These are phyloP conservation scores for Microcebus lehilahytsara DNA, from an alignment of 2,113 vertebrate species.

Conservation along the genomic window DNA sequence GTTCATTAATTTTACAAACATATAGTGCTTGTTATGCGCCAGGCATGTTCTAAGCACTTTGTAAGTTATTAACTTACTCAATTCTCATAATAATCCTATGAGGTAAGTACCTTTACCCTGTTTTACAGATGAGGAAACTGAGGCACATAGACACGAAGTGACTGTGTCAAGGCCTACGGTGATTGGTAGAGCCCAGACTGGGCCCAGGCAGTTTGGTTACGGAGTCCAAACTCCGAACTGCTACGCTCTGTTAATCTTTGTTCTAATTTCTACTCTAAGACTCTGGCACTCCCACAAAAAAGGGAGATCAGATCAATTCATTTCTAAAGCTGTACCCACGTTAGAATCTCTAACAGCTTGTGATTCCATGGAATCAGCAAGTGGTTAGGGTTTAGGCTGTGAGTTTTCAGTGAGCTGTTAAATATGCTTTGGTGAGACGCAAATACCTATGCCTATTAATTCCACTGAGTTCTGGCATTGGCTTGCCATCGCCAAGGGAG, in stretches of 20 bases:
- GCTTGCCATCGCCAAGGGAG: not conserved
- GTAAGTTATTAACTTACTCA: not conserved
- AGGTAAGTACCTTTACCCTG: not conserved
- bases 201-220: not conserved
- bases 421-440: not conserved
- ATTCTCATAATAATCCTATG: not conserved
- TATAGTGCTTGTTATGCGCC: not conserved
- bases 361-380: conserved; percentile 6
- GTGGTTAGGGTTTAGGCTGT: not conserved
- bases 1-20: not conserved
- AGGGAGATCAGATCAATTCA: not conserved
- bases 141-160: not conserved
- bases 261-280: not conserved
- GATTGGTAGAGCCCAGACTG: not conserved
- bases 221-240: not conserved
- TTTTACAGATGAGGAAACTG: conserved; percentile 23
- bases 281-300: not conserved
- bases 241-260: not conserved
- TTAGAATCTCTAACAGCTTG: not conserved
- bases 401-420: conserved; percentile 2
- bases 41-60: not conserved
- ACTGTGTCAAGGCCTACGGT: not conserved
- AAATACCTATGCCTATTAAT: not conserved
- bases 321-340: not conserved
- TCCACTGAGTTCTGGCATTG: not conserved